phyloP scores from a whole-genome alignment of 2,797 vertebrate genomes.

The Oreochromis grahami region DNA sequence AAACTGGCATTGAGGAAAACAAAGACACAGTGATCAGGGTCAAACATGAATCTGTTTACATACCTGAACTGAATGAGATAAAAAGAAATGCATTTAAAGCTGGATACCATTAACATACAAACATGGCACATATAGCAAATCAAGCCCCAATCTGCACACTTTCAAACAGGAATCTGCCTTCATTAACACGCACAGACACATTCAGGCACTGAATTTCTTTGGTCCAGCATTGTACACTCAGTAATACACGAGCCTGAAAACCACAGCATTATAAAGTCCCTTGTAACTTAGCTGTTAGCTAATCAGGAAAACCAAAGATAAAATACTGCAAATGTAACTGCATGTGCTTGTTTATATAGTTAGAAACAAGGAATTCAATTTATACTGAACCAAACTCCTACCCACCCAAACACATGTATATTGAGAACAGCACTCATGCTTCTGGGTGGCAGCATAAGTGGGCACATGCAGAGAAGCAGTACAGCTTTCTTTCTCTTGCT shows the following conservation, averaged over 20 bases:
- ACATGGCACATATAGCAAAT: neutral
- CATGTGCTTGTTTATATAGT: neutral
- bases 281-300: neutral
- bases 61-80: neutral
- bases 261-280: neutral
- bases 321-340: neutral
- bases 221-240: neutral
- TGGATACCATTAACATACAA: neutral
- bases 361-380: slow-evolving; percentile 21
- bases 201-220: neutral
- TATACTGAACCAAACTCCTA: neutral
- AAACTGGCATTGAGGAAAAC: neutral
- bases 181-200: neutral
- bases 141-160: neutral
- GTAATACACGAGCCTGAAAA: neutral
- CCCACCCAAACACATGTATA: neutral
- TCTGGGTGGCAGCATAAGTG: slow-evolving; percentile 39
- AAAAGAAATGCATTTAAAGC: neutral
- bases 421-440: neutral
- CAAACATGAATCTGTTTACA: neutral
- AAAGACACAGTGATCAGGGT: neutral
- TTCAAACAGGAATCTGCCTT: neutral
- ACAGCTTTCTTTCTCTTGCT: neutral
- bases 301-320: neutral
- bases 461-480: slow-evolving; percentile 5